Percentiles rank a stretch among this genome's conserved stretches.
These are phyloP conservation scores for Clitarchus hookeri DNA, from an alignment of 2,888 invertebrate genomes.

Conservation along the genomic window DNA sequence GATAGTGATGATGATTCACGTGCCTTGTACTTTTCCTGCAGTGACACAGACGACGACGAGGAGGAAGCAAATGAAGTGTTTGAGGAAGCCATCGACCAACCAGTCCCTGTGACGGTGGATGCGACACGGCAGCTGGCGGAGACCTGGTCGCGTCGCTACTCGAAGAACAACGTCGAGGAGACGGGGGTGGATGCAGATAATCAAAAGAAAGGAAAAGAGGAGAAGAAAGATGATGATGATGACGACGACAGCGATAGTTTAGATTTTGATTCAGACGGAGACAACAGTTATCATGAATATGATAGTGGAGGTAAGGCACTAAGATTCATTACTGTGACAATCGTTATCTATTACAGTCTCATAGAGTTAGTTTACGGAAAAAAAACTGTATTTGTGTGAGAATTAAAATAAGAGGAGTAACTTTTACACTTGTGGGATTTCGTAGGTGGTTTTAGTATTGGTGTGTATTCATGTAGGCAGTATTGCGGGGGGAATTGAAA, in stretches of 20 bases:
- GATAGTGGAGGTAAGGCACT: conserved; percentile 55
- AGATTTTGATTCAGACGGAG: conserved; percentile 57
- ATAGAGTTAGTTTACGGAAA: too few species aligned
- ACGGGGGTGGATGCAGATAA: conserved; percentile 39
- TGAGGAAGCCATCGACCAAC: conserved; percentile 70
- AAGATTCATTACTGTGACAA: too few species aligned
- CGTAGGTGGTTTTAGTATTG: too few species aligned
- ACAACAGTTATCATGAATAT: conserved; percentile 57
- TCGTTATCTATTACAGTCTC: too few species aligned
- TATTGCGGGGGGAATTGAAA: too few species aligned
- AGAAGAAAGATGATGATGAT: conserved; percentile 41
- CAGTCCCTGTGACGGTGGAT: conserved; percentile 64
- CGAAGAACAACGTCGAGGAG: conserved; percentile 45
- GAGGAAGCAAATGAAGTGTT: conserved; percentile 66
- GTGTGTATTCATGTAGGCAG: too few species aligned
- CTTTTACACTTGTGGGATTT: too few species aligned
- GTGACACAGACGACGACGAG: conserved; percentile 55
- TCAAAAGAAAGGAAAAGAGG: conserved; percentile 29
- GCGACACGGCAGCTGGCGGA: conserved; percentile 72
- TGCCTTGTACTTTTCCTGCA: conserved; percentile 32
- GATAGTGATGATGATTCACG: too few species aligned
- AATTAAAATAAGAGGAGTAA: too few species aligned
- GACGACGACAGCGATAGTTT: conserved; percentile 56
- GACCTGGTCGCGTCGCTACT: conserved; percentile 67
- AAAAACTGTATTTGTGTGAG: too few species aligned